Conservation (phyloP, 2,888 invertebrate species). For the Panorpa germanica region DNA sequence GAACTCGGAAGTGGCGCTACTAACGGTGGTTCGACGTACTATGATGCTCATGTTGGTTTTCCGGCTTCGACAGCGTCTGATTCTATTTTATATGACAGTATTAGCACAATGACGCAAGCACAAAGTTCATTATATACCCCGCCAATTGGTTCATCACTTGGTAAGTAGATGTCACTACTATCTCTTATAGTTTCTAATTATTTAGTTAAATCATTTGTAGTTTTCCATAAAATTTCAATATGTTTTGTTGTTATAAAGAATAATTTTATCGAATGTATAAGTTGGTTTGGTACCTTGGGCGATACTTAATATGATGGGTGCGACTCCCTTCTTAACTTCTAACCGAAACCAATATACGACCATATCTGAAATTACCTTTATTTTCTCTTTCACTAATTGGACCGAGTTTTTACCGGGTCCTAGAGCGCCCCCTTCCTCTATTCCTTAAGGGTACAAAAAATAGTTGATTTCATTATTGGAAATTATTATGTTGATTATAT, state of each 20-base stretch:
- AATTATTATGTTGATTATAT: too few relatives aligned
- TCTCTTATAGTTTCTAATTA: slow-evolving; percentile 10
- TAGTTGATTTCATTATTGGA: too few relatives aligned
- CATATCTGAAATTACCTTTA: too few relatives aligned
- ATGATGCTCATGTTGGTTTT: slow-evolving; percentile 31
- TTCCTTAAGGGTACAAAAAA: too few relatives aligned
- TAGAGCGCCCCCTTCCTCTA: too few relatives aligned
- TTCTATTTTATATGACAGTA: slow-evolving; percentile 45
- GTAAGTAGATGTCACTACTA: slow-evolving; percentile 23
- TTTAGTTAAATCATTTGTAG: too few relatives aligned
- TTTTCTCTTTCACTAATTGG: too few relatives aligned
- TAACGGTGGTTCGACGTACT: slow-evolving; percentile 28
- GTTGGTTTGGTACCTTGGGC: not conserved
- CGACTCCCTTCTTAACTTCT: too few relatives aligned
- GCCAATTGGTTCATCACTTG: slow-evolving; percentile 49
- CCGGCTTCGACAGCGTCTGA: slow-evolving; percentile 23
- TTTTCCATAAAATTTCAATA: not conserved
- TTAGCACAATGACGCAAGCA: slow-evolving; percentile 53
- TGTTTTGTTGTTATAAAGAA: not conserved
- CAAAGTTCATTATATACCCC: slow-evolving; percentile 60
- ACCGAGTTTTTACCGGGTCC: too few relatives aligned
- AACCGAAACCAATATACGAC: too few relatives aligned
- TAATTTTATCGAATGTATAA: not conserved
- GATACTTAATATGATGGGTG: too few relatives aligned
- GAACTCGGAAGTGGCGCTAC: slow-evolving; percentile 48